Conservation (phyloP, 2,888 invertebrate species). For the Apoda limacodes region DNA sequence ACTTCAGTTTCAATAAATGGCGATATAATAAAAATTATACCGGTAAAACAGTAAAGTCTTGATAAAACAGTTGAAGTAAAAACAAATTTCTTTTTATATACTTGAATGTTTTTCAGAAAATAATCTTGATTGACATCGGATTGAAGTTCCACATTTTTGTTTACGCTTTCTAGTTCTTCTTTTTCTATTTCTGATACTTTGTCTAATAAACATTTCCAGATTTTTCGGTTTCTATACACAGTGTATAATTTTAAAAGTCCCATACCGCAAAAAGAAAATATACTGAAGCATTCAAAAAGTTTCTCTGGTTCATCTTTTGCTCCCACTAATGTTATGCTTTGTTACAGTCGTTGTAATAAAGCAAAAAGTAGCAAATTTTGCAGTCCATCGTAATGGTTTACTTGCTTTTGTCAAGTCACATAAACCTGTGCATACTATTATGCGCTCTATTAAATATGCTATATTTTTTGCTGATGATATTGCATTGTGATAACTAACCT, state of each 20-base stretch:
- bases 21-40: conserved; percentile 31
- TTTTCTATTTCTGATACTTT: conserved; percentile 30
- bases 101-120: too few relatives aligned
- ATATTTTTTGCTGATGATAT: too few relatives aligned
- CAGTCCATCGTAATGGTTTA: too few relatives aligned
- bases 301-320: conserved; percentile 29
- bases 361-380: conserved; percentile 25
- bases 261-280: conserved; percentile 41
- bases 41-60: conserved; percentile 35
- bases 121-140: conserved; percentile 18
- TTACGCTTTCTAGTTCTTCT: conserved; percentile 21
- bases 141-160: conserved; percentile 23
- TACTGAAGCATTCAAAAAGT: conserved; percentile 42
- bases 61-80: conserved; percentile 25
- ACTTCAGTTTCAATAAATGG: conserved; percentile 34
- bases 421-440: too few relatives aligned
- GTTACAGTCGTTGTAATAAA: conserved; percentile 27
- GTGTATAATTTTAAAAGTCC: conserved; percentile 38
- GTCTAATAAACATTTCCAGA: conserved; percentile 32
- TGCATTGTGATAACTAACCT: too few relatives aligned
- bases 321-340: conserved; percentile 28
- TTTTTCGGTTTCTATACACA: conserved; percentile 22
- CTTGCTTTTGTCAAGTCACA: too few relatives aligned
- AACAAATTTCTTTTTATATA: conserved; percentile 32
- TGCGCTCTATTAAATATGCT: too few relatives aligned